Evolutionary conservation across 2,113 vertebrate species (phyloP).

Genomic region (Chlamydotis undulata): DNA sequence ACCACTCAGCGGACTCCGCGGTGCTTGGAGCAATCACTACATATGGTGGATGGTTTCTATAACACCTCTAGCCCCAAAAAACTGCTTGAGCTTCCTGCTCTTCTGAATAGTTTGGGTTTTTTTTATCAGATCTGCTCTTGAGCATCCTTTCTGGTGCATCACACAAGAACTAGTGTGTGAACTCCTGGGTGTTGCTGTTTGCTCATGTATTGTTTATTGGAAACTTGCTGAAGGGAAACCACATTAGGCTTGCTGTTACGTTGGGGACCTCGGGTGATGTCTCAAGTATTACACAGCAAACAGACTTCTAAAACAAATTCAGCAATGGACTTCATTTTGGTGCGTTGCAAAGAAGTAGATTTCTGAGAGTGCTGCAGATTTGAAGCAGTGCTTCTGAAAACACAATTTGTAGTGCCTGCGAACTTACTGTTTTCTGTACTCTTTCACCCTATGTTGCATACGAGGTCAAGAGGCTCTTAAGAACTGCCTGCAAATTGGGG

Average conservation of each 20-base stretch:
- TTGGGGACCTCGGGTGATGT: neutral
- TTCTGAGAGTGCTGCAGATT: neutral
- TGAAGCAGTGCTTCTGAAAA: neutral
- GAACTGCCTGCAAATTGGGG: neutral
- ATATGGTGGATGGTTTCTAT: rapidly evolving
- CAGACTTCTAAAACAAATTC: neutral
- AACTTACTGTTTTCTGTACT: neutral
- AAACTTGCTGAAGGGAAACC: neutral
- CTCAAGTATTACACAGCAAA: neutral
- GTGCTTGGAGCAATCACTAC: neutral
- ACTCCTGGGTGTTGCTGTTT: neutral
- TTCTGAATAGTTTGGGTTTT: neutral
- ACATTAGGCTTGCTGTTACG: neutral
- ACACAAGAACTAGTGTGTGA: neutral
- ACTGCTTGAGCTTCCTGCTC: neutral
- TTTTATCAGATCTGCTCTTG: neutral
- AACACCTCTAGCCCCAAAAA: neutral
- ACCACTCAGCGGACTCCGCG: neutral
- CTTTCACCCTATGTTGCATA: neutral
- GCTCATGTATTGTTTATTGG: neutral
- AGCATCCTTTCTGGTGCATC: neutral
- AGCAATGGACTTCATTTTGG: neutral
- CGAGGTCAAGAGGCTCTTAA: neutral
- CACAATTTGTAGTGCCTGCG: neutral
- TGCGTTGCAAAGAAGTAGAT: neutral